These are phyloP conservation scores for Trogon melanurus DNA, from an alignment of 2,113 vertebrate genomes.

Conservation along the genomic window DNA sequence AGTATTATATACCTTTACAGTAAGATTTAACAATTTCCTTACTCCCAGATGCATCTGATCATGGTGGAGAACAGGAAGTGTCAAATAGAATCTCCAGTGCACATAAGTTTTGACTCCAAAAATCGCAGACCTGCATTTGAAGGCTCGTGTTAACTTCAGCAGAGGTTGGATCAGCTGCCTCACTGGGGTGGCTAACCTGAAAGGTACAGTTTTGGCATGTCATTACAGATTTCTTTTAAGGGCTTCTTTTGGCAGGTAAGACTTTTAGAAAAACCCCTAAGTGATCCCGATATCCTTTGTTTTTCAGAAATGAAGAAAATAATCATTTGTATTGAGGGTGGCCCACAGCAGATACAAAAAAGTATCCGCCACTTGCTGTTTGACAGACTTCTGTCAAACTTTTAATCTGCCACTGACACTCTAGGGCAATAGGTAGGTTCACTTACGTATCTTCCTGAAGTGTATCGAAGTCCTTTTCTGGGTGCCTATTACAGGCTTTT, in stretches of 20 bases:
- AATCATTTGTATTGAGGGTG: not conserved
- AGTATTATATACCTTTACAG: not conserved
- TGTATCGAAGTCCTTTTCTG: not conserved
- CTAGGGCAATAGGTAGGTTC: not conserved
- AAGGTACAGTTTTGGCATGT: not conserved
- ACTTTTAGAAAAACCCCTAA: not conserved
- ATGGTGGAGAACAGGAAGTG: not conserved
- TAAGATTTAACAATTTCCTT: not conserved
- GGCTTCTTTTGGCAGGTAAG: not conserved
- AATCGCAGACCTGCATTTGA: not conserved
- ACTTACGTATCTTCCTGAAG: not conserved
- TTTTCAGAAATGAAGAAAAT: not conserved
- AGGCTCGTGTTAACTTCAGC: not conserved
- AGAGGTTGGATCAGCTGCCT: not conserved
- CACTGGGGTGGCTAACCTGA: not conserved
- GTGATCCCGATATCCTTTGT: not conserved
- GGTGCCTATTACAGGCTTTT: not conserved
- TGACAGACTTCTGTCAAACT: not conserved
- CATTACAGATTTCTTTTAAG: not conserved
- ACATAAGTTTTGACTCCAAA: not conserved
- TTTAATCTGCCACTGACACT: not conserved
- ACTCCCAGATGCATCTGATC: not conserved
- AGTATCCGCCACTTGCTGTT: not conserved
- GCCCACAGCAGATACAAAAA: not conserved
- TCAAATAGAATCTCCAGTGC: not conserved